Percentiles rank a stretch among this genome's conserved stretches.
Conservation (phyloP, 2,888 invertebrate species). For the Melieria picta region DNA sequence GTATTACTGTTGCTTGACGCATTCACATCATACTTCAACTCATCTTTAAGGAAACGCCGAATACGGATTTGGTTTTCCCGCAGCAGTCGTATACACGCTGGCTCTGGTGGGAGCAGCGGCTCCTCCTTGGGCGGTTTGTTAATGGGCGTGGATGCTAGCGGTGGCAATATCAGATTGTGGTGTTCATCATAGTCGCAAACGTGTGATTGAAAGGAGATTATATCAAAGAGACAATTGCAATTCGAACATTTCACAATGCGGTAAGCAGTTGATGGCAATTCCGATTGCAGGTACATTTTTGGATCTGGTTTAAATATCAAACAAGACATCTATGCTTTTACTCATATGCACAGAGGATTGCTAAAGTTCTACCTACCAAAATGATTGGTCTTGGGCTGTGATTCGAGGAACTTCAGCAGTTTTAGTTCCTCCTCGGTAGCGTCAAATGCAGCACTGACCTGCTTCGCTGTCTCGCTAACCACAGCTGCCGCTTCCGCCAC, state of each 20-base stretch:
- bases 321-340: background rate
- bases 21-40: conserved; percentile 59
- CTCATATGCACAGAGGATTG: no score
- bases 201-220: conserved; percentile 52
- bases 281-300: conserved; percentile 19
- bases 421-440: conserved; percentile 53
- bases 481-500: conserved; percentile 39
- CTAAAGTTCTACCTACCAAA: conserved; percentile 28
- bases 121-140: conserved; percentile 46
- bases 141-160: conserved; percentile 14
- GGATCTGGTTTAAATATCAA: conserved; percentile 20
- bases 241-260: conserved; percentile 56
- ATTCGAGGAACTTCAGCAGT: conserved; percentile 53
- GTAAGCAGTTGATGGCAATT: conserved; percentile 19
- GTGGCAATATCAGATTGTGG: conserved; percentile 45
- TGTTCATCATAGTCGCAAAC: conserved; percentile 53
- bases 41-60: conserved; percentile 62
- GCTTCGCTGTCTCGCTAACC: conserved; percentile 39
- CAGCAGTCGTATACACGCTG: conserved; percentile 55
- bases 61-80: conserved; percentile 63
- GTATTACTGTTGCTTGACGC: conserved; percentile 37
- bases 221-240: conserved; percentile 55
- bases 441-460: conserved; percentile 43
- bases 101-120: conserved; percentile 46
- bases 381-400: conserved; percentile 28